A percentile compares a stretch with the other conserved stretches of the same genome.
phyloP scores from a whole-genome alignment of 1,140 invertebrate genomes.

The Brachionus angularis region DNA sequence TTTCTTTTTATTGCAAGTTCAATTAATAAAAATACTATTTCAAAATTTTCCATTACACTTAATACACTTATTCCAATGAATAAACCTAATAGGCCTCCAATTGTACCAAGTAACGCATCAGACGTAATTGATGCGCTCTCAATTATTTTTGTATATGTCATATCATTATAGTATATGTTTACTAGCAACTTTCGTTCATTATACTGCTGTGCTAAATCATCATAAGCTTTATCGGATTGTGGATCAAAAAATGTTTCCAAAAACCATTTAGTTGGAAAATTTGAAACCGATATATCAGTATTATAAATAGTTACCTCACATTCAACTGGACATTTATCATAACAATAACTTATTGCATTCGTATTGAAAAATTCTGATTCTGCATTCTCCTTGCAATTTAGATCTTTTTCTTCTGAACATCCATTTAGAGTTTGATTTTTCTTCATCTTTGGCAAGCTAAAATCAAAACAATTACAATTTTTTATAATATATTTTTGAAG shows the following conservation, averaged over 20 bases:
- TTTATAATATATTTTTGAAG: not conserved
- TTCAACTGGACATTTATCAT: not conserved
- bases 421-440: not conserved
- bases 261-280: not conserved
- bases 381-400: not conserved
- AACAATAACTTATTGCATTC: not conserved
- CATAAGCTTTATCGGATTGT: not conserved
- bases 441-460: not conserved
- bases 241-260: not conserved
- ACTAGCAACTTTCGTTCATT: not conserved
- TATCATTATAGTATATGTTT: not conserved
- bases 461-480: conserved; percentile 4
- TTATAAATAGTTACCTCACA: not conserved
- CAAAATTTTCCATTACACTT: not conserved
- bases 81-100: not conserved
- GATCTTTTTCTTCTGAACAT: not conserved
- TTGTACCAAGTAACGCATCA: not conserved
- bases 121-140: not conserved
- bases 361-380: not conserved
- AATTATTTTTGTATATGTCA: not conserved
- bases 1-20: not conserved
- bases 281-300: not conserved
- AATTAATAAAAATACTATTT: not conserved
- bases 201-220: not conserved
- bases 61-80: conserved; percentile 9